Evolutionary conservation across 1,140 invertebrate genomes (phyloP).

Genomic region (Neelides sp.): DNA sequence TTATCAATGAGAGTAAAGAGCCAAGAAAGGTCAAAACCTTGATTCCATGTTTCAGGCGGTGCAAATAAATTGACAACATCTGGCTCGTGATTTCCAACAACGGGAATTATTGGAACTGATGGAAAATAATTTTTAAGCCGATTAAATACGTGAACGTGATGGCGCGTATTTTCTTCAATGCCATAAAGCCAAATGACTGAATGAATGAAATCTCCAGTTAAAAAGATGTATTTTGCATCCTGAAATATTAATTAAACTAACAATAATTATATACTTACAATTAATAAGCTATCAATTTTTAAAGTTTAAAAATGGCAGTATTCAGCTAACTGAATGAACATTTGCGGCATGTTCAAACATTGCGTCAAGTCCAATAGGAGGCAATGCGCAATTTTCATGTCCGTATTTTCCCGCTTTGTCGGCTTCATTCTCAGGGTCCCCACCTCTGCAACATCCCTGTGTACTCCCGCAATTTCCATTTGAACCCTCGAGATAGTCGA

Average conservation of each 20-base stretch:
- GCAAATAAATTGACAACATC: conserved; percentile 40
- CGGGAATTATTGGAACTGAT: conserved; percentile 40
- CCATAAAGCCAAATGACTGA: conserved; percentile 45
- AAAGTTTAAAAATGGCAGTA: neutral
- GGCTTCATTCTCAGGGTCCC: conserved; percentile 37
- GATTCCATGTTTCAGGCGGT: neutral
- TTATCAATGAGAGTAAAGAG: conserved; percentile 29
- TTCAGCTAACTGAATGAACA: conserved; percentile 10
- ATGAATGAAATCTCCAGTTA: conserved; percentile 45
- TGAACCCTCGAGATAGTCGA: conserved; percentile 50
- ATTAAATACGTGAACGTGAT: conserved; percentile 33
- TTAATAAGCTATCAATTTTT: neutral
- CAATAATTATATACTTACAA: too few relatives aligned
- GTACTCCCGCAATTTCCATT: conserved; percentile 50
- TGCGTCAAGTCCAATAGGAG: conserved; percentile 33
- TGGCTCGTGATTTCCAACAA: conserved; percentile 45
- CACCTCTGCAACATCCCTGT: conserved; percentile 58
- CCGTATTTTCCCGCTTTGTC: conserved; percentile 36
- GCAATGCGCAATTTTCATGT: conserved; percentile 36
- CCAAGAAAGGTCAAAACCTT: conserved; percentile 30
- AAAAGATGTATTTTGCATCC: conserved; percentile 39
- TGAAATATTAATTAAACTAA: conserved; percentile 10
- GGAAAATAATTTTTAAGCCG: too few relatives aligned
- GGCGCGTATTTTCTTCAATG: conserved; percentile 33
- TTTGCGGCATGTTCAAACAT: conserved; percentile 35